These are phyloP conservation scores for Thalassoma bifasciatum DNA, from an alignment of 2,113 vertebrate species.

Conservation along the genomic window DNA sequence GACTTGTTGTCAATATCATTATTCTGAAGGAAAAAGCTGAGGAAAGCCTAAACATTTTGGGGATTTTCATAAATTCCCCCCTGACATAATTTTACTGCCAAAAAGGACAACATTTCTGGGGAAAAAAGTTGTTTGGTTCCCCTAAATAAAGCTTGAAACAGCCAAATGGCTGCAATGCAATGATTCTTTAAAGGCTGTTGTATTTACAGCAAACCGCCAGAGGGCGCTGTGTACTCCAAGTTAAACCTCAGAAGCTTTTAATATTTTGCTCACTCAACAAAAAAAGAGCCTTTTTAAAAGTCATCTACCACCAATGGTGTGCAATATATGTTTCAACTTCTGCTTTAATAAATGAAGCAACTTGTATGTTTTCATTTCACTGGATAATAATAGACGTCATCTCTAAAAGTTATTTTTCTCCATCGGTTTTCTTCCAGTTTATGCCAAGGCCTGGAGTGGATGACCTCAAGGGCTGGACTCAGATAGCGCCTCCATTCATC, in stretches of 20 bases:
- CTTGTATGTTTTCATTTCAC: not conserved
- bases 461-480: conserved; percentile 86
- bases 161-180: too few relatives aligned
- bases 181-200: not conserved
- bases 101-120: too few relatives aligned
- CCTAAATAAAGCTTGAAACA: too few relatives aligned
- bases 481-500: conserved; percentile 71
- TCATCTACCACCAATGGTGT: not conserved
- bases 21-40: too few relatives aligned
- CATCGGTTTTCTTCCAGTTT: conserved; percentile 81
- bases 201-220: conserved; percentile 33
- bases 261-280: not conserved
- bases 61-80: too few relatives aligned
- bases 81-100: too few relatives aligned
- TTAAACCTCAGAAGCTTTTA: not conserved
- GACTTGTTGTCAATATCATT: too few relatives aligned
- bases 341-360: too few relatives aligned
- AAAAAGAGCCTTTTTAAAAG: not conserved
- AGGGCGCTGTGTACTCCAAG: conserved; percentile 5
- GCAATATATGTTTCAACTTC: not conserved
- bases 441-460: conserved; percentile 99
- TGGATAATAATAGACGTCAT: not conserved
- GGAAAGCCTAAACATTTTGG: too few relatives aligned
- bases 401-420: conserved; percentile 1
- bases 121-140: too few relatives aligned